phyloP scores from a whole-genome alignment of 2,888 invertebrate genomes.

The Lycocerus yunnanus region DNA sequence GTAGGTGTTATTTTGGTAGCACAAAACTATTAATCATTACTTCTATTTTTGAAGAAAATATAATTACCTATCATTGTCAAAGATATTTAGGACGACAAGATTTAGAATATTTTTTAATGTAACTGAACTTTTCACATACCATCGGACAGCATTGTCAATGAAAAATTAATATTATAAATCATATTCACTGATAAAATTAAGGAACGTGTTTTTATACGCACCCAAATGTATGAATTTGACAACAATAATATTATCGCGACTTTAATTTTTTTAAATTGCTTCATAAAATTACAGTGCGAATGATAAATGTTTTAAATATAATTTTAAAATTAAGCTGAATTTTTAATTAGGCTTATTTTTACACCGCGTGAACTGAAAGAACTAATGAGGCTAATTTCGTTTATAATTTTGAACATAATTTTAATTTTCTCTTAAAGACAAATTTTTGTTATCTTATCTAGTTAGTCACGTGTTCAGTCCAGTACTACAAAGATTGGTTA shows the following conservation, averaged over 20 bases:
- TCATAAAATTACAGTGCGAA: not conserved
- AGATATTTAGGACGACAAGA: not conserved
- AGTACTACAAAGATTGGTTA: slow-evolving; percentile 33
- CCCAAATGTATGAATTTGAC: not conserved
- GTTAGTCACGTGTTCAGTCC: slow-evolving; percentile 32
- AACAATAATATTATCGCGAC: not conserved
- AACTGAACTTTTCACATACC: not conserved
- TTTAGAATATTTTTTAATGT: not conserved
- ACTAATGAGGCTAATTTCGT: not conserved
- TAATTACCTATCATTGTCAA: not conserved
- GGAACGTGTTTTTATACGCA: not conserved
- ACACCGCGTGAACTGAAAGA: not conserved
- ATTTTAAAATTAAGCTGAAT: not conserved
- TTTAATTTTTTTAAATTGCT: not conserved
- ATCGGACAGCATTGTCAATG: not conserved
- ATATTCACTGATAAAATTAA: not conserved
- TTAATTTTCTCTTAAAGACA: slow-evolving; percentile 20
- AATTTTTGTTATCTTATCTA: slow-evolving; percentile 36
- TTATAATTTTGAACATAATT: not conserved
- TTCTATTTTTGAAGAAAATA: not conserved
- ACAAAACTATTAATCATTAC: not conserved
- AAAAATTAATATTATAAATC: not conserved
- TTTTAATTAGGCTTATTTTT: not conserved
- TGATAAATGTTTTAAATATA: not conserved
- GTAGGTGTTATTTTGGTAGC: not conserved